Evolutionary conservation across 2,113 vertebrate genomes (phyloP).

Genomic region (Proteles cristata): DNA sequence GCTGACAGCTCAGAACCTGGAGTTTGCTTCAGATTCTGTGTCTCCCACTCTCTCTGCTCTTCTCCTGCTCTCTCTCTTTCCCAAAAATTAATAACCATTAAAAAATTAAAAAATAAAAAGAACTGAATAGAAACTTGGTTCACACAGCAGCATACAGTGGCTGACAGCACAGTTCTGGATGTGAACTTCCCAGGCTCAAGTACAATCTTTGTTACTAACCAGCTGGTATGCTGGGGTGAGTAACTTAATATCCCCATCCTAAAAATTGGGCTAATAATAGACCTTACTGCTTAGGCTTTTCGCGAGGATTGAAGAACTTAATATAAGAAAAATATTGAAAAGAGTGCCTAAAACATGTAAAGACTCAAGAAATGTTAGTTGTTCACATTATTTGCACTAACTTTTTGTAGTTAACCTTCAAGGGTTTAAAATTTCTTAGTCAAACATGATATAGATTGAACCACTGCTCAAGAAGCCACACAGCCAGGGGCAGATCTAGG

Average conservation of each 20-base stretch:
- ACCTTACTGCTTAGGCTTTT: background rate
- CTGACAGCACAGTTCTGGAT: background rate
- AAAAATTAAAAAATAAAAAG: too few relatives aligned
- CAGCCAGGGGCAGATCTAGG: background rate
- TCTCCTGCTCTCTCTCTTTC: too few relatives aligned
- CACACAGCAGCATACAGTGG: background rate
- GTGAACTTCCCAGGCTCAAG: background rate
- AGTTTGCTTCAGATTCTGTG: too few relatives aligned
- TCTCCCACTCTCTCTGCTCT: too few relatives aligned
- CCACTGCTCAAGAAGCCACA: background rate
- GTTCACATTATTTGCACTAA: background rate
- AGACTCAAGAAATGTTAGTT: background rate
- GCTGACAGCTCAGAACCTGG: too few relatives aligned
- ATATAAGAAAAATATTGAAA: background rate
- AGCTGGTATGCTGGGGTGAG: background rate
- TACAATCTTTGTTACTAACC: background rate
- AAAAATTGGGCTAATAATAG: background rate
- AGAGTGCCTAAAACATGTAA: background rate
- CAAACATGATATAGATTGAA: background rate
- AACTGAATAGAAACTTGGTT: background rate
- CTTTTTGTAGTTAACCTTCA: slow-evolving; percentile 21
- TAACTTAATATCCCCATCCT: background rate
- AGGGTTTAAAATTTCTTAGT: background rate
- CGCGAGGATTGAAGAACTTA: background rate
- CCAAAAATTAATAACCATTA: too few relatives aligned